Evolutionary conservation across 1,140 invertebrate species (phyloP).

Genomic region (Drosophila setifemur): DNA sequence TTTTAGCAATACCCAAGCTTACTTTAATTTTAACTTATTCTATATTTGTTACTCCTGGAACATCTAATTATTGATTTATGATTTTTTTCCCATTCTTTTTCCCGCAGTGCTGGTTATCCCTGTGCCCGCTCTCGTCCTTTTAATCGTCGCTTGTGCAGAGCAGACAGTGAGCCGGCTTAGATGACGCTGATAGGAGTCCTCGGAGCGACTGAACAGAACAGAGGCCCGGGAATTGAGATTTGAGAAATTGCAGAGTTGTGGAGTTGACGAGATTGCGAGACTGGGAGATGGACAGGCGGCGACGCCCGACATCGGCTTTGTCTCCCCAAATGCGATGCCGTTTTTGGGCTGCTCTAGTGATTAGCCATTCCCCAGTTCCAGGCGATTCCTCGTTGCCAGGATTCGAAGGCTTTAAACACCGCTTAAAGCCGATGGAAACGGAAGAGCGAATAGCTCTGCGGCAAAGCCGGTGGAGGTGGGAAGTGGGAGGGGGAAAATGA

Average conservation of each 20-base stretch:
- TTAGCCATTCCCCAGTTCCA: constrained; percentile 42
- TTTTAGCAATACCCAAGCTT: too few relatives aligned
- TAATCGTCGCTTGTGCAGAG: constrained; percentile 41
- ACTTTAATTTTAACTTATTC: too few relatives aligned
- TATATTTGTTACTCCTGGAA: neutral
- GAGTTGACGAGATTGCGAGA: too few relatives aligned
- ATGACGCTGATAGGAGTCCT: constrained; percentile 49
- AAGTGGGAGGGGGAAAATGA: neutral
- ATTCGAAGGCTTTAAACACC: constrained; percentile 22
- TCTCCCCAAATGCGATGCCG: constrained; percentile 38
- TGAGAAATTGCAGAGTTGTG: too few relatives aligned
- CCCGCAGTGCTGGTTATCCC: neutral
- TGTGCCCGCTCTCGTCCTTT: constrained; percentile 7
- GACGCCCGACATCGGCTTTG: constrained; percentile 46
- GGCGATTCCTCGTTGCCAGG: neutral
- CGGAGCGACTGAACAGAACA: constrained; percentile 9
- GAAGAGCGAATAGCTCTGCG: neutral
- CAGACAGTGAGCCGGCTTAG: constrained; percentile 72
- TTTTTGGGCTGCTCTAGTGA: constrained; percentile 62
- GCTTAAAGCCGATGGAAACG: constrained; percentile 31
- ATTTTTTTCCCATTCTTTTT: neutral
- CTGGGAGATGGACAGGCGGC: neutral
- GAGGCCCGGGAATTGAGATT: too few relatives aligned
- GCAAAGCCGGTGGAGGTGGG: neutral
- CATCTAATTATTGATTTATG: too few relatives aligned